Percentiles rank a stretch among this genome's conserved stretches.
phyloP scores from a whole-genome alignment of 1,140 invertebrate genomes.

The Drusus annulatus region DNA sequence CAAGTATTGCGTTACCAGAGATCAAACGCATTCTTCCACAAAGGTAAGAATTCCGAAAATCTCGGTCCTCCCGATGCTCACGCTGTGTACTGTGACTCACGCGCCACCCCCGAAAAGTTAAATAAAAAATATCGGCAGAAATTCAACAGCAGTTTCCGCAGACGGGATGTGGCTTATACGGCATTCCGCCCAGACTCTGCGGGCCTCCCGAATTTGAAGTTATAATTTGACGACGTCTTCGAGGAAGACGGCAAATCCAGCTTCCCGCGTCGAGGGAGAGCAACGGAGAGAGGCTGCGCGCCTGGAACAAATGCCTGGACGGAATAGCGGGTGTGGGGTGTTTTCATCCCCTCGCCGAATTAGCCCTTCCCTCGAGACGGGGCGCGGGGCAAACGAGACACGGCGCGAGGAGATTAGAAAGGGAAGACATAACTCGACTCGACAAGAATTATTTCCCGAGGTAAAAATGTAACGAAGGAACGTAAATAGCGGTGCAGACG shows the following conservation, averaged over 20 bases:
- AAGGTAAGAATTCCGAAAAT: slow-evolving; percentile 53
- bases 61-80: slow-evolving; percentile 9
- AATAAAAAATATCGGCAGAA: slow-evolving; percentile 47
- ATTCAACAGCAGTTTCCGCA: slow-evolving; percentile 31
- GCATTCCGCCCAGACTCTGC: slow-evolving; percentile 46
- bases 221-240: slow-evolving; percentile 48
- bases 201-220: slow-evolving; percentile 55
- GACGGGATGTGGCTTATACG: slow-evolving; percentile 46
- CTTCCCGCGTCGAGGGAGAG: neutral
- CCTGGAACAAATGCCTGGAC: slow-evolving; percentile 27
- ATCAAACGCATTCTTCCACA: slow-evolving; percentile 57
- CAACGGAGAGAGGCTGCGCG: slow-evolving; percentile 4
- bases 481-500: slow-evolving; percentile 36
- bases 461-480: slow-evolving; percentile 50
- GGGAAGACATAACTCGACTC: slow-evolving; percentile 41
- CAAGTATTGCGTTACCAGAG: slow-evolving; percentile 51
- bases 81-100: slow-evolving; percentile 42
- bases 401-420: slow-evolving; percentile 52
- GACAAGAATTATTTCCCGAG: slow-evolving; percentile 40
- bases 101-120: slow-evolving; percentile 24
- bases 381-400: slow-evolving; percentile 18
- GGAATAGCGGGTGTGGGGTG: slow-evolving; percentile 18
- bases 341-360: slow-evolving; percentile 52
- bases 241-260: slow-evolving; percentile 32
- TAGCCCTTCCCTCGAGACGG: slow-evolving; percentile 47